phyloP scores from a whole-genome alignment of 2,888 invertebrate genomes.

The Periphyllus acericola region DNA sequence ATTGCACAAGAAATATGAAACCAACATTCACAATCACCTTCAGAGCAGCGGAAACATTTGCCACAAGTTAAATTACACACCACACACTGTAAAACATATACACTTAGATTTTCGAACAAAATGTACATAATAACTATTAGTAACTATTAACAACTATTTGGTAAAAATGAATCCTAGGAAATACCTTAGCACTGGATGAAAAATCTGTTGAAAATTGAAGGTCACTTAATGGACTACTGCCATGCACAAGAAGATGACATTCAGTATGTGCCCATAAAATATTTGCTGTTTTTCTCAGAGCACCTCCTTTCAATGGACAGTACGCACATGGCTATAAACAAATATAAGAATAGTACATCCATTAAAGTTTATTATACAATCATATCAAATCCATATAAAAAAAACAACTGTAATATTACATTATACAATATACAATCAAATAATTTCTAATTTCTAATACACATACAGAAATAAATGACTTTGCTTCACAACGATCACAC shows the following conservation, averaged over 20 bases:
- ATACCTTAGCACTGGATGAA: conserved; percentile 1
- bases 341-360: not conserved
- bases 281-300: conserved; percentile 74
- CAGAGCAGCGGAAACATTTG: conserved; percentile 69
- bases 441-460: conserved; percentile 24
- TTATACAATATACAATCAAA: not conserved
- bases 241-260: conserved; percentile 58
- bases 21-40: conserved; percentile 68
- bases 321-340: conserved; percentile 69
- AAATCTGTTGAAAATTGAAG: conserved; percentile 30
- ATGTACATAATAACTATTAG: not conserved
- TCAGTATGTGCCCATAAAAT: conserved; percentile 73
- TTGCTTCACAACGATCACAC: conserved; percentile 55
- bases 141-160: not conserved
- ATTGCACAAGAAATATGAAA: conserved; percentile 74
- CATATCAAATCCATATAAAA: too few species aligned
- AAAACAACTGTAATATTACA: not conserved
- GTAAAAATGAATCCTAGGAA: not conserved
- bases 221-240: conserved; percentile 28
- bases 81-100: conserved; percentile 66
- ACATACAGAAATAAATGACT: conserved; percentile 42
- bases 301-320: conserved; percentile 73
- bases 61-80: conserved; percentile 68
- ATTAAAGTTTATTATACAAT: not conserved
- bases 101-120: conserved; percentile 65